These are phyloP conservation scores for Pseudachorutes palmiensis DNA, from an alignment of 1,140 invertebrate species.

Conservation along the genomic window DNA sequence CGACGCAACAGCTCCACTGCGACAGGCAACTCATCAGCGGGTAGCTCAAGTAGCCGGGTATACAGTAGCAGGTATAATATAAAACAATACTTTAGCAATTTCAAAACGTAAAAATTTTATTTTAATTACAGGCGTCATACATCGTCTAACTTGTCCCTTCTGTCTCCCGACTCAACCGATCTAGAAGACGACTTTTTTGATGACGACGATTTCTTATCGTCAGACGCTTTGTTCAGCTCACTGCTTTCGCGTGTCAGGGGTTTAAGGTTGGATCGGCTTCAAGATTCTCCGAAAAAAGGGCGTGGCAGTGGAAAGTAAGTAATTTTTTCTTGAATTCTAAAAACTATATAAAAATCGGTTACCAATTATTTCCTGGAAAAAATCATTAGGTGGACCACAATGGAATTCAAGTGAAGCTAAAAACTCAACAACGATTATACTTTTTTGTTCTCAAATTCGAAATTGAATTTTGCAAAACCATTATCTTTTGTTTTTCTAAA, in stretches of 20 bases:
- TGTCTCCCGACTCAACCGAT: not conserved
- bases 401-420: conserved; percentile 2
- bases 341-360: not conserved
- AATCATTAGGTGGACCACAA: not conserved
- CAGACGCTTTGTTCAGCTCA: conserved; percentile 1
- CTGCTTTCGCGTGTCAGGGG: not conserved
- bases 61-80: not conserved
- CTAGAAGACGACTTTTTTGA: conserved; percentile 2
- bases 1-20: not conserved
- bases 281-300: not conserved
- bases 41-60: not conserved
- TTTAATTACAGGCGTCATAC: not conserved
- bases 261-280: not conserved
- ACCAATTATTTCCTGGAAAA: not conserved
- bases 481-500: no score
- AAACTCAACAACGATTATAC: not conserved
- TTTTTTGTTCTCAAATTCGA: no score
- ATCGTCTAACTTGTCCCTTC: not conserved
- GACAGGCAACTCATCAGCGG: not conserved
- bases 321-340: not conserved
- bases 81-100: not conserved
- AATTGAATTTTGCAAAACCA: no score
- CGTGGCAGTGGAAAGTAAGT: not conserved
- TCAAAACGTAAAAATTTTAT: no score
- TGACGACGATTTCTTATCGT: conserved; percentile 7